Percentiles rank a stretch among this genome's conserved stretches.
Conservation (phyloP, 2,888 invertebrate genomes). For the Callyntrura guangdongensis region DNA sequence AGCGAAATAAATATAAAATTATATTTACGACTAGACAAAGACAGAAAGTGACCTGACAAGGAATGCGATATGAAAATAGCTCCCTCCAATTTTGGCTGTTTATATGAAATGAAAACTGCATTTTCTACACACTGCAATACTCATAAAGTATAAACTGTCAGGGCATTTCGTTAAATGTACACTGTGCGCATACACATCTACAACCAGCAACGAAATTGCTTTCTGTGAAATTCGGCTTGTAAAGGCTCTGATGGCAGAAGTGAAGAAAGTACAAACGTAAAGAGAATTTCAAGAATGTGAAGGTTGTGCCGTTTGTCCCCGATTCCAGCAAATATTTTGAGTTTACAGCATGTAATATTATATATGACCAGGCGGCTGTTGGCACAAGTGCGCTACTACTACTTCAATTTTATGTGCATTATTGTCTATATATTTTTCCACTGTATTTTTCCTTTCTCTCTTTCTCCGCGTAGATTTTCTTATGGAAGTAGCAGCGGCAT, state of each 20-base stretch:
- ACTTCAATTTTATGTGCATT: constrained; percentile 53
- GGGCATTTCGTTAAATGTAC: constrained; percentile 11
- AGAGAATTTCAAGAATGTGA: constrained; percentile 53
- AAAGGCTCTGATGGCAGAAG: background rate
- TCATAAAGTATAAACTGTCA: constrained; percentile 57
- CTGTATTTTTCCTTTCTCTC: constrained; percentile 27
- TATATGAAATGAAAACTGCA: constrained; percentile 46
- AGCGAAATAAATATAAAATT: constrained; percentile 15
- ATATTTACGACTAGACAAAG: background rate
- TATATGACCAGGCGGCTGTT: constrained; percentile 40
- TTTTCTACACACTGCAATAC: constrained; percentile 32
- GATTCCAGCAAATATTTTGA: constrained; percentile 56
- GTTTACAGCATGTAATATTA: constrained; percentile 55
- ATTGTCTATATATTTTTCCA: constrained; percentile 25
- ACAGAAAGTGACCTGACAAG: background rate
- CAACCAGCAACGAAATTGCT: constrained; percentile 17
- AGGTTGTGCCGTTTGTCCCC: constrained; percentile 63
- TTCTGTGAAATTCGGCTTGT: constrained; percentile 27
- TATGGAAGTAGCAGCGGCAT: constrained; percentile 76
- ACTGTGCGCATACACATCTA: background rate
- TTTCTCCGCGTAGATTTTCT: constrained; percentile 69
- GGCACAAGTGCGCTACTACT: constrained; percentile 46
- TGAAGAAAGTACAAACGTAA: constrained; percentile 17
- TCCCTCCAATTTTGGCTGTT: constrained; percentile 3
- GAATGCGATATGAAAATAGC: background rate